Conservation (phyloP, 1,140 invertebrate genomes). For the Diprion similis region DNA sequence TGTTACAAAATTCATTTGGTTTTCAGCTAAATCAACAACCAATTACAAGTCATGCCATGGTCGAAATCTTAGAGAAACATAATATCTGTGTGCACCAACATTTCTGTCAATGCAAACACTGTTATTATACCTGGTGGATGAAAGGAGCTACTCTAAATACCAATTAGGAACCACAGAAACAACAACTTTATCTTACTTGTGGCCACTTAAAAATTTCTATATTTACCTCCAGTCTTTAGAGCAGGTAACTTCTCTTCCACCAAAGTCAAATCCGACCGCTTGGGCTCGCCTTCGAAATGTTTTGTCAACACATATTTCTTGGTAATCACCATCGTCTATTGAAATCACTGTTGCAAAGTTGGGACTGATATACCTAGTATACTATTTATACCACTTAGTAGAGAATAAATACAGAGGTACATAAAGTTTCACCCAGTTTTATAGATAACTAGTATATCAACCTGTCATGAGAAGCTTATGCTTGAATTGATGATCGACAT, state of each 20-base stretch:
- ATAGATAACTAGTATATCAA: background rate
- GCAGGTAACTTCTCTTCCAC: constrained; percentile 69
- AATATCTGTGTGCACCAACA: too few relatives aligned
- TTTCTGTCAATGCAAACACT: too few relatives aligned
- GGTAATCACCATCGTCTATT: constrained; percentile 60
- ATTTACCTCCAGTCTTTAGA: constrained; percentile 69
- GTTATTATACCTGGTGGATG: too few relatives aligned
- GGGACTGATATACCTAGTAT: background rate
- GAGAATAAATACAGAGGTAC: background rate
- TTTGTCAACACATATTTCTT: constrained; percentile 68
- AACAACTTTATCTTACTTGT: too few relatives aligned
- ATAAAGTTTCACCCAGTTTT: background rate
- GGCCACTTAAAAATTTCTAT: background rate
- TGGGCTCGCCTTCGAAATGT: constrained; percentile 70
- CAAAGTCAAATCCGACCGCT: constrained; percentile 68
- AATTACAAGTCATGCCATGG: too few relatives aligned
- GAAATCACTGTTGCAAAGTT: background rate
- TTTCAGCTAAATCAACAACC: too few relatives aligned
- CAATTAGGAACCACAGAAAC: too few relatives aligned
- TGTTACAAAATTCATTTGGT: too few relatives aligned
- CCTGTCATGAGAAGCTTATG: background rate
- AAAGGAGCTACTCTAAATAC: too few relatives aligned
- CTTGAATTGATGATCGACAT: background rate
- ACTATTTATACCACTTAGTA: background rate
- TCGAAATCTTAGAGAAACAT: too few relatives aligned